These are phyloP conservation scores for Neoniphon sammara DNA, from an alignment of 2,797 vertebrate species.

Conservation along the genomic window DNA sequence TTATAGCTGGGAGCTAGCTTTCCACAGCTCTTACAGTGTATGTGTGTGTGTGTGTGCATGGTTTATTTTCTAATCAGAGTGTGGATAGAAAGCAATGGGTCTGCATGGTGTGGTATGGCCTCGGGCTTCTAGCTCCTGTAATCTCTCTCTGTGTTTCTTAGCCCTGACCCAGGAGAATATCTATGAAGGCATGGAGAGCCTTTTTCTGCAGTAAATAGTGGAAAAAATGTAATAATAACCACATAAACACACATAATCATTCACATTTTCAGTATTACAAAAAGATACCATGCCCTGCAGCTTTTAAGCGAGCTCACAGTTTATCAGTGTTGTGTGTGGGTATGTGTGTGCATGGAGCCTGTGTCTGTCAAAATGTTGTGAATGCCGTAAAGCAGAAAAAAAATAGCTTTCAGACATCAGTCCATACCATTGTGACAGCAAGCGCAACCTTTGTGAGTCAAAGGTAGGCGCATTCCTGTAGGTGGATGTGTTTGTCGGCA, in stretches of 20 bases:
- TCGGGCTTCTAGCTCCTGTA: slow-evolving; percentile 64
- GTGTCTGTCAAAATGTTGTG: slow-evolving; percentile 51
- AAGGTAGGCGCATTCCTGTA: slow-evolving; percentile 51
- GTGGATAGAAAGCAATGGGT: slow-evolving; percentile 65
- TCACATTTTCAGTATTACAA: slow-evolving; percentile 59
- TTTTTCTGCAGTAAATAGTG: slow-evolving; percentile 55
- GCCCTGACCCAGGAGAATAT: slow-evolving; percentile 70
- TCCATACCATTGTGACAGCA: slow-evolving; percentile 32
- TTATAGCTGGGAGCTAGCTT: slow-evolving; percentile 79
- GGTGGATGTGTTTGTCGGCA: slow-evolving; percentile 72
- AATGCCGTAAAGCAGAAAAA: slow-evolving; percentile 36
- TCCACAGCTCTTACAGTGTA: slow-evolving; percentile 54
- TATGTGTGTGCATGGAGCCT: slow-evolving; percentile 13
- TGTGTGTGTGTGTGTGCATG: slow-evolving; percentile 50
- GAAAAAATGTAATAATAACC: slow-evolving; percentile 61
- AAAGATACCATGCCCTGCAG: slow-evolving; percentile 55
- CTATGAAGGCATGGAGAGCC: slow-evolving; percentile 52
- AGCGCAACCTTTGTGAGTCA: slow-evolving; percentile 54
- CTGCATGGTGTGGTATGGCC: slow-evolving; percentile 64
- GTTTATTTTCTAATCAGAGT: slow-evolving; percentile 79
- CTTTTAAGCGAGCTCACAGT: slow-evolving; percentile 36
- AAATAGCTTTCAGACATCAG: slow-evolving; percentile 24
- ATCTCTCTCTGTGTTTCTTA: slow-evolving; percentile 70
- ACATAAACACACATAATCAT: slow-evolving; percentile 57
- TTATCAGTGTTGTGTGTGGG: slow-evolving; percentile 17